Base-by-base conservation (phyloP, 2,113 vertebrate species). In the Cinclus cinclus region DNA sequence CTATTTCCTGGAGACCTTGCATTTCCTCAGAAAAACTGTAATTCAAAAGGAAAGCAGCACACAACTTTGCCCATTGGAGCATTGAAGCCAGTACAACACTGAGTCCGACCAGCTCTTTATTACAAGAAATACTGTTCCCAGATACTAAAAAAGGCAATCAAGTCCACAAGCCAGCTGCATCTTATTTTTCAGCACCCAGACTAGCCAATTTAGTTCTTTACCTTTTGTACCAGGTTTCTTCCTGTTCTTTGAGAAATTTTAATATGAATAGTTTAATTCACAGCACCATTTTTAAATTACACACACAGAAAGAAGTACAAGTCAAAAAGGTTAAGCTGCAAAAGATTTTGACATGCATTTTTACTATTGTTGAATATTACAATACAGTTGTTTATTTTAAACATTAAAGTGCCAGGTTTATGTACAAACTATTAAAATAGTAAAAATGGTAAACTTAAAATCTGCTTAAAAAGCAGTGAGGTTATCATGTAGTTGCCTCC, bases 341-440 rank as follows among this genome's bases (percentile, higher is more conserved):
- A 28, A 87, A 64, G 35, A 64, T 37, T 92, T 81, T 78, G 59
- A 90, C 56, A 44, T 93, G 35, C 27, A 28, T 68, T 58, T 58
- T 91, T 74, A 73, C n/a, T 49, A 20, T 15, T 50, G 49, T 64
- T 8, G 23, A 90, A 20, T 52, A 74, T 56, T 81, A 70, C 31
- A 63, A 84, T 52, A 75, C 37, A 84, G 73, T 68, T 94, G 56
- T 83, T 90, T 95, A 80, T 77, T 94, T 94, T 74, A 92, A 94
- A 90, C 62, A 47, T 92, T 95, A 98, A 98, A 98, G 98, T 98
- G 97, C 97, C 94, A 95, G 63, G 84, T 96, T 94, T 96, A 97
- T 89, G 79, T 97, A 98, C 87, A 97, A 96, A 95, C 90, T 94
- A 93, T 88, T 92, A 95, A 97, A 96, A 77, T 75, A 96, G 17